Conservation (phyloP, 2,113 vertebrate species). For the Neotoma lepida region DNA sequence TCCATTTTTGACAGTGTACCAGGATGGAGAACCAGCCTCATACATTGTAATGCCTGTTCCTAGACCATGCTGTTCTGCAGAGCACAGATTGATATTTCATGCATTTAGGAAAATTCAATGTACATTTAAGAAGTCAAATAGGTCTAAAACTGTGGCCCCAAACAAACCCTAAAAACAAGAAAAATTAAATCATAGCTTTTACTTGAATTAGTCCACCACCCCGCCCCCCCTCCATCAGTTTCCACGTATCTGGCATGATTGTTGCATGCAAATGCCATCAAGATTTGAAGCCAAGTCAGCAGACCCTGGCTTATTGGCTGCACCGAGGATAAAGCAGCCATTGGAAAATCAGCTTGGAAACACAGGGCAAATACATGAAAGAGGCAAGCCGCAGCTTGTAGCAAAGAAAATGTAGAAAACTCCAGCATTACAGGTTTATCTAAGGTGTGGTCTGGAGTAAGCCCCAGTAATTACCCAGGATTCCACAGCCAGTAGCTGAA, state of each 20-base stretch:
- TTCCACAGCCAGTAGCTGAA: slow-evolving; percentile 86
- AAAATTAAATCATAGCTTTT: slow-evolving; percentile 68
- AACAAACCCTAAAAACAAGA: slow-evolving; percentile 40
- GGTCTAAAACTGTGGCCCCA: neutral
- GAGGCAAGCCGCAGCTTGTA: slow-evolving; percentile 94
- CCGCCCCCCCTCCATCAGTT: neutral
- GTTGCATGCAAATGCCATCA: slow-evolving; percentile 82
- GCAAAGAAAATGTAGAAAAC: slow-evolving; percentile 92
- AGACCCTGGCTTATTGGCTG: slow-evolving; percentile 87
- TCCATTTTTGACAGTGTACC: neutral
- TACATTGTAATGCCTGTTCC: neutral
- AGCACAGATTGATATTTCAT: neutral
- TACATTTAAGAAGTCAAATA: slow-evolving; percentile 53
- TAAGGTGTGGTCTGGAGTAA: slow-evolving; percentile 96
- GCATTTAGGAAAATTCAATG: slow-evolving; percentile 5
- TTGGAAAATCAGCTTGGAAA: slow-evolving; percentile 85
- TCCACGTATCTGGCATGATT: slow-evolving; percentile 66
- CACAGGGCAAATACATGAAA: slow-evolving; percentile 85
- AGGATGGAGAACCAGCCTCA: neutral
- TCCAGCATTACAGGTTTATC: slow-evolving; percentile 95
- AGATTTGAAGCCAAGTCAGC: slow-evolving; percentile 86
- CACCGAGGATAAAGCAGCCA: slow-evolving; percentile 86
- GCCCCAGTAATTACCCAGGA: slow-evolving; percentile 92
- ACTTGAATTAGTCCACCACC: slow-evolving; percentile 48
- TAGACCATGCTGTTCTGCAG: neutral